A percentile compares a stretch with the other conserved stretches of the same genome.
Conservation (phyloP, 2,888 invertebrate genomes). For the Sarcophaga variegata region DNA sequence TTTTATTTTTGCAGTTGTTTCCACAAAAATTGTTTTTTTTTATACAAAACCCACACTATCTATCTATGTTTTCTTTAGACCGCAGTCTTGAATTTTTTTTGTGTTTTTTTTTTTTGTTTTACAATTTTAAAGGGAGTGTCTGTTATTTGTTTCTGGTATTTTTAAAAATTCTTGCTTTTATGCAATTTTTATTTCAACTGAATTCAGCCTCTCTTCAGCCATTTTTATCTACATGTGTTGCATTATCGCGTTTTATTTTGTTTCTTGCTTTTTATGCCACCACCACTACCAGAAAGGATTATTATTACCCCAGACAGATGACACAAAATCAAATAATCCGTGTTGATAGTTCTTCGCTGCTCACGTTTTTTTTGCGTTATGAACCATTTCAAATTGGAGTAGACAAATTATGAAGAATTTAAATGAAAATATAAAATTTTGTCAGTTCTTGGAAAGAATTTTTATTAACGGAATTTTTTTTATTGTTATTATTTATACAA, state of each 20-base stretch:
- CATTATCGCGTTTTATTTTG: not conserved
- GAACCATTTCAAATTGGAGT: constrained; percentile 56
- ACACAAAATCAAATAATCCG: constrained; percentile 54
- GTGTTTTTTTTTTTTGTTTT: constrained; percentile 28
- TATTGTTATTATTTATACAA: not conserved
- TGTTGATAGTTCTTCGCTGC: constrained; percentile 35
- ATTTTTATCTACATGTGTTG: constrained; percentile 43
- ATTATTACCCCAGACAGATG: constrained; percentile 64
- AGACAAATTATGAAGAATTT: constrained; percentile 64
- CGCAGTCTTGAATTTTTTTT: not conserved
- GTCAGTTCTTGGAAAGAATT: not conserved
- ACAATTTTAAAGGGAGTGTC: constrained; percentile 40
- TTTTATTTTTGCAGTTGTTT: constrained; percentile 59
- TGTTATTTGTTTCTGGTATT: constrained; percentile 43
- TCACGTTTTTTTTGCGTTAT: constrained; percentile 24
- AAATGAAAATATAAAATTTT: not conserved
- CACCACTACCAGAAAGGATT: constrained; percentile 40
- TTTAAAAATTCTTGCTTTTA: constrained; percentile 34
- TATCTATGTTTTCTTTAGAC: not conserved
- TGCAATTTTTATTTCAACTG: constrained; percentile 20
- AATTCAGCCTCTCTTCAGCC: constrained; percentile 9
- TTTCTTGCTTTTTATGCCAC: constrained; percentile 29
- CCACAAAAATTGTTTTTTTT: not conserved
- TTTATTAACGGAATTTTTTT: not conserved
- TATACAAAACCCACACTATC: not conserved